phyloP scores from a whole-genome alignment of 2,113 vertebrate species.

The Danionella cerebrum region DNA sequence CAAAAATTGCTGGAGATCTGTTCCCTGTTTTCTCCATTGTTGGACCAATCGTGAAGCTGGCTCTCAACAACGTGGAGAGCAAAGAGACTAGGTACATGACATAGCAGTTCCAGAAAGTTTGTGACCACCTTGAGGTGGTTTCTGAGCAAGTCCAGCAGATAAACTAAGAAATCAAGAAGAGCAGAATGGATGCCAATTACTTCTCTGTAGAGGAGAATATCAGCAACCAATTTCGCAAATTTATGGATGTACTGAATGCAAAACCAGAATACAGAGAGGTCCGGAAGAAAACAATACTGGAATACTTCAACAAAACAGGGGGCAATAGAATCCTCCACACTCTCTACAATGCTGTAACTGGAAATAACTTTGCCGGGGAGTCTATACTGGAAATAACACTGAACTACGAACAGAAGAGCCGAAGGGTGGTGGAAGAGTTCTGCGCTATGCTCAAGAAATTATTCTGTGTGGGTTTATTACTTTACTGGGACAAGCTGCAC shows the following conservation, averaged over 20 bases:
- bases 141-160: slow-evolving; percentile 62
- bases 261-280: slow-evolving; percentile 64
- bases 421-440: slow-evolving; percentile 62
- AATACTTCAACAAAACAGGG: slow-evolving; percentile 58
- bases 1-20: slow-evolving; percentile 63
- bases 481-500: slow-evolving; percentile 58
- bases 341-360: slow-evolving; percentile 60
- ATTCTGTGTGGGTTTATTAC: slow-evolving; percentile 69
- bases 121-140: slow-evolving; percentile 59
- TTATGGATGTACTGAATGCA: slow-evolving; percentile 72
- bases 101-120: slow-evolving; percentile 68
- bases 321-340: slow-evolving; percentile 65
- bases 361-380: slow-evolving; percentile 58
- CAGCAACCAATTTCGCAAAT: slow-evolving; percentile 71
- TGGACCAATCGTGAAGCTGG: slow-evolving; percentile 61
- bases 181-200: slow-evolving; percentile 52
- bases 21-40: slow-evolving; percentile 68
- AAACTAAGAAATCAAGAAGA: slow-evolving; percentile 64
- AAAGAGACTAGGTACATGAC: slow-evolving; percentile 67
- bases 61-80: slow-evolving; percentile 67
- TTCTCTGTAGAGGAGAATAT: slow-evolving; percentile 68
- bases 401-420: slow-evolving; percentile 68
- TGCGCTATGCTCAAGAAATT: slow-evolving; percentile 66
- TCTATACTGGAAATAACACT: slow-evolving; percentile 63
- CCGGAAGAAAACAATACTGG: slow-evolving; percentile 66